Percentiles rank a stretch among this genome's conserved stretches.
phyloP scores from a whole-genome alignment of 2,113 vertebrate genomes.

The Actenoides lindsayi region DNA sequence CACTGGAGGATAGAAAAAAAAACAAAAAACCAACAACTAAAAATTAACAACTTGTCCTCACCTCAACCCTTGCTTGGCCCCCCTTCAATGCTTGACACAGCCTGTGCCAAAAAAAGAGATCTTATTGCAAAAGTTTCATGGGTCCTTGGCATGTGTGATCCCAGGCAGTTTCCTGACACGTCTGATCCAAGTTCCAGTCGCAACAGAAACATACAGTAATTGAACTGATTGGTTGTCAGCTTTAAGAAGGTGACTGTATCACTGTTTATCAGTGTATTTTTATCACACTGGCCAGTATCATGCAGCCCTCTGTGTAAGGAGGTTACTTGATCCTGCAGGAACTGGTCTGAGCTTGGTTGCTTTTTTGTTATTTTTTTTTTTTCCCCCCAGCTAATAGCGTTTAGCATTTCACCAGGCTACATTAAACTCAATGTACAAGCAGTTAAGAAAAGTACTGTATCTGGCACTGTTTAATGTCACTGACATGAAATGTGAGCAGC shows the following conservation, averaged over 20 bases:
- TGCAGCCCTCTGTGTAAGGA: not conserved
- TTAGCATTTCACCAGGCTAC: constrained; percentile 51
- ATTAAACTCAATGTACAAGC: constrained; percentile 41
- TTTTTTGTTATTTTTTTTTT: not conserved
- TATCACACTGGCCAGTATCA: not conserved
- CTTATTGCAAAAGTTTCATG: not conserved
- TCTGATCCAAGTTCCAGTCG: constrained; percentile 3
- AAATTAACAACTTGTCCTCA: not conserved
- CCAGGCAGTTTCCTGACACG: not conserved
- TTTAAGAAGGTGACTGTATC: not conserved
- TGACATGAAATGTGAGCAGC: constrained; percentile 44
- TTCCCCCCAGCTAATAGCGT: constrained; percentile 11
- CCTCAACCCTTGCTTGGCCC: not conserved
- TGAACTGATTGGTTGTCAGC: not conserved
- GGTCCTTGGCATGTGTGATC: not conserved
- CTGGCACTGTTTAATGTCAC: constrained; percentile 53
- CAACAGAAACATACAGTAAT: not conserved
- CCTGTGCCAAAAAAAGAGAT: not conserved
- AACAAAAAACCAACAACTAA: not conserved
- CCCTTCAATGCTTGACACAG: not conserved
- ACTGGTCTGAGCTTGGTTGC: not conserved
- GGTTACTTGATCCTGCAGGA: constrained; percentile 13
- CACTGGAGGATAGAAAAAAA: not conserved
- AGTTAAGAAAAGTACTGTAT: constrained; percentile 48
- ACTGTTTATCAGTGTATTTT: not conserved